phyloP scores from a whole-genome alignment of 2,113 vertebrate species.

The Istiophorus platypterus region DNA sequence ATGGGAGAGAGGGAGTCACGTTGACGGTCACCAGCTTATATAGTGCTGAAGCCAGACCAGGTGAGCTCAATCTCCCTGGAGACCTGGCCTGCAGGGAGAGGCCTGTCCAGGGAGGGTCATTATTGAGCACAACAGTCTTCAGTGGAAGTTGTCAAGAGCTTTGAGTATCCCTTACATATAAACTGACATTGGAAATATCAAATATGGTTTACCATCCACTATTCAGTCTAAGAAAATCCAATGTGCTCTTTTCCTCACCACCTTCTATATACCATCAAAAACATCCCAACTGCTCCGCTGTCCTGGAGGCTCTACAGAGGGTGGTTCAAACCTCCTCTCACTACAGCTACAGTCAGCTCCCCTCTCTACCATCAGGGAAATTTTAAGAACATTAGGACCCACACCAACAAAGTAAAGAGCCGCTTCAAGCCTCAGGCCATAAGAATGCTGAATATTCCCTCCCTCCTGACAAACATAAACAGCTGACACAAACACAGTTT shows the following conservation, averaged over 20 bases:
- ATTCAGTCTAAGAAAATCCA: neutral
- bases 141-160: neutral
- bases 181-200: neutral
- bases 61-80: no score
- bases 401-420: neutral
- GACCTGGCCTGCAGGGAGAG: no score
- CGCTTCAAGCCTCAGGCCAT: neutral
- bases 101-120: no score
- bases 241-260: neutral
- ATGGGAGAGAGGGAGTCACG: no score
- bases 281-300: neutral
- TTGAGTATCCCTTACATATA: neutral
- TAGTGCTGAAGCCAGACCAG: no score
- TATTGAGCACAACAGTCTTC: neutral
- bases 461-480: constrained; percentile 27
- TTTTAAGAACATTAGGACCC: neutral
- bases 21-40: no score
- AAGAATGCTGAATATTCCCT: neutral
- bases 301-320: neutral
- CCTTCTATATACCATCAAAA: constrained; percentile 4
- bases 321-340: constrained; percentile 12
- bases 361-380: constrained; percentile 8
- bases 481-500: constrained; percentile 21
- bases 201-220: neutral
- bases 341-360: constrained; percentile 10